Percentiles rank a stretch among this genome's conserved stretches.
Conservation (phyloP, 1,140 invertebrate genomes). For the Bombus balteatus region DNA sequence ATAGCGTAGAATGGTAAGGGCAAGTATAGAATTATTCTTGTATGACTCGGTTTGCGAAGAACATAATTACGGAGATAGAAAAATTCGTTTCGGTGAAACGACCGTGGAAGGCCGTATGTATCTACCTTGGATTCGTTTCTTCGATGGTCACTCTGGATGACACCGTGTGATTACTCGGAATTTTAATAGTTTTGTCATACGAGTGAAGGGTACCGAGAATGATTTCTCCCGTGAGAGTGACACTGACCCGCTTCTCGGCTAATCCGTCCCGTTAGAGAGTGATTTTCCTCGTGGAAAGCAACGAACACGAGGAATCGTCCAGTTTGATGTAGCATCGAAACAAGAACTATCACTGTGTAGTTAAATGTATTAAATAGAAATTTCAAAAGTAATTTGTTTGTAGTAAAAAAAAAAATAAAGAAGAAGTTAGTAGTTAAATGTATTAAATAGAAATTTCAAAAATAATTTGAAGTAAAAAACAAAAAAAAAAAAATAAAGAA, state of each 20-base stretch:
- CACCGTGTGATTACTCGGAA: slow-evolving; percentile 42
- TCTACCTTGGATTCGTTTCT: slow-evolving; percentile 44
- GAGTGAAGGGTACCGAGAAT: slow-evolving; percentile 52
- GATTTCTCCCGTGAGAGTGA: slow-evolving; percentile 55
- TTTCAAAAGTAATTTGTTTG: neutral
- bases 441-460: neutral
- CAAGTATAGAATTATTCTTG: neutral
- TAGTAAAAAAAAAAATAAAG: neutral
- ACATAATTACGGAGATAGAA: too few species aligned
- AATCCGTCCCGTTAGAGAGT: slow-evolving; percentile 38
- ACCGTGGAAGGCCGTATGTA: neutral
- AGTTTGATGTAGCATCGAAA: neutral
- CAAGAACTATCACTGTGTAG: too few species aligned
- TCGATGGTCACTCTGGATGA: slow-evolving; percentile 34
- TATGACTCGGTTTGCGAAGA: neutral
- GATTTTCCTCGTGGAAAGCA: slow-evolving; percentile 23
- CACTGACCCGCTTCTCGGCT: slow-evolving; percentile 49
- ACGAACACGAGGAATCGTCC: neutral
- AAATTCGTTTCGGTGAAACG: slow-evolving; percentile 2
- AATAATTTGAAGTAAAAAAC: neutral
- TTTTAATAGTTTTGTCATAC: slow-evolving; percentile 57
- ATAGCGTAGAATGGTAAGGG: neutral
- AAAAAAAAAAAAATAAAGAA: too few species aligned
- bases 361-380: neutral
- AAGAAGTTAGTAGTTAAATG: too few species aligned